phyloP scores from a whole-genome alignment of 2,113 vertebrate species.

The Percopsis transmontana region DNA sequence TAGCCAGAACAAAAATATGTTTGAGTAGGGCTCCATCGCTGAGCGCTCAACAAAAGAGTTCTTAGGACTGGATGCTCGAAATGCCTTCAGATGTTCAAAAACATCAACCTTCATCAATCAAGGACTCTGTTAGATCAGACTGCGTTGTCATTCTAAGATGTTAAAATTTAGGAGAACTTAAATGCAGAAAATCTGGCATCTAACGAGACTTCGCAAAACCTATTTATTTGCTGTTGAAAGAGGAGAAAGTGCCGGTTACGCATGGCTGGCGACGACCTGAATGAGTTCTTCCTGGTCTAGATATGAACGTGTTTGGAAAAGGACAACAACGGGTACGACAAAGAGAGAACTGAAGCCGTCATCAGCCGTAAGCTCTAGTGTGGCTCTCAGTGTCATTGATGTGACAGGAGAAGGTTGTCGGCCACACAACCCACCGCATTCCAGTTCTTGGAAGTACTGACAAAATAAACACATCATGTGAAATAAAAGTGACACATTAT shows the following conservation, averaged over 20 bases:
- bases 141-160: too few species aligned
- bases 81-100: too few species aligned
- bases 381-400: constrained; percentile 20
- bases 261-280: constrained; percentile 38
- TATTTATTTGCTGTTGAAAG: too few species aligned
- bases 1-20: too few species aligned
- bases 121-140: too few species aligned
- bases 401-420: constrained; percentile 13
- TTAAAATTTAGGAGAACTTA: too few species aligned
- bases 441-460: background rate
- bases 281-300: constrained; percentile 21
- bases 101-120: too few species aligned
- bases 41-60: too few species aligned
- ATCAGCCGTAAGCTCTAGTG: constrained; percentile 24
- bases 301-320: constrained; percentile 26
- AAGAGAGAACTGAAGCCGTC: constrained; percentile 38
- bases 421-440: constrained; percentile 14
- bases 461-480: constrained; percentile 22
- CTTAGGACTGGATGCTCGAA: too few species aligned
- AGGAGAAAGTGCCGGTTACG: constrained; percentile 49
- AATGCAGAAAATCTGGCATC: too few species aligned
- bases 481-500: constrained; percentile 21
- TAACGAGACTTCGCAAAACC: too few species aligned
- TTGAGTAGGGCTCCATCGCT: too few species aligned
- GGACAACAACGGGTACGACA: constrained; percentile 39